Evolutionary conservation across 1,140 invertebrate species (phyloP).

Genomic region (Marisa cornuarietis): DNA sequence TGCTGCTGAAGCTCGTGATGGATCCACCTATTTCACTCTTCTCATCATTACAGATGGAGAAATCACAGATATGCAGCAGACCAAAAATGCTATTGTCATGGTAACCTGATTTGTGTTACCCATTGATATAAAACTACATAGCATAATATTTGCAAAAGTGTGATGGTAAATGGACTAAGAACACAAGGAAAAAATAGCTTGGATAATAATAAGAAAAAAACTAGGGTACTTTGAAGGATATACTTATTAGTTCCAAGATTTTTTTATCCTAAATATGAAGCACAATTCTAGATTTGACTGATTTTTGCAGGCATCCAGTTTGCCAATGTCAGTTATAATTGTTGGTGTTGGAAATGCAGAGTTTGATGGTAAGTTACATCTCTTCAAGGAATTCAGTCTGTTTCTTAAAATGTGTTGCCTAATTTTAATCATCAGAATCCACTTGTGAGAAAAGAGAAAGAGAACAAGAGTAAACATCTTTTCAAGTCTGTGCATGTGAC

Average conservation of each 20-base stretch:
- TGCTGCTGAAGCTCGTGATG: constrained; percentile 46
- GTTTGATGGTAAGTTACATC: constrained; percentile 52
- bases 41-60: constrained; percentile 65
- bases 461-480: neutral
- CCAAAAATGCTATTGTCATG: constrained; percentile 57
- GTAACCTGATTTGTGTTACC: constrained; percentile 32
- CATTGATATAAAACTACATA: neutral
- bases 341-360: constrained; percentile 63
- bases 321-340: constrained; percentile 65
- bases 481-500: neutral
- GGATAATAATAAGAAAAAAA: too few species aligned
- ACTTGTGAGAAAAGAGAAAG: too few species aligned
- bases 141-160: neutral
- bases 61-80: constrained; percentile 63
- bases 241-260: too few species aligned
- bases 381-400: too few species aligned
- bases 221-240: too few species aligned
- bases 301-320: constrained; percentile 51
- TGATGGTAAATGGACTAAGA: too few species aligned
- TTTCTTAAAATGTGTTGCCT: too few species aligned
- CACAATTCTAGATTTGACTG: too few species aligned
- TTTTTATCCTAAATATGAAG: too few species aligned
- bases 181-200: too few species aligned
- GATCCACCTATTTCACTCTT: constrained; percentile 58
- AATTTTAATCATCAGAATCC: too few species aligned